These are phyloP conservation scores for Agelastica alni DNA, from an alignment of 2,888 invertebrate genomes.

Conservation along the genomic window DNA sequence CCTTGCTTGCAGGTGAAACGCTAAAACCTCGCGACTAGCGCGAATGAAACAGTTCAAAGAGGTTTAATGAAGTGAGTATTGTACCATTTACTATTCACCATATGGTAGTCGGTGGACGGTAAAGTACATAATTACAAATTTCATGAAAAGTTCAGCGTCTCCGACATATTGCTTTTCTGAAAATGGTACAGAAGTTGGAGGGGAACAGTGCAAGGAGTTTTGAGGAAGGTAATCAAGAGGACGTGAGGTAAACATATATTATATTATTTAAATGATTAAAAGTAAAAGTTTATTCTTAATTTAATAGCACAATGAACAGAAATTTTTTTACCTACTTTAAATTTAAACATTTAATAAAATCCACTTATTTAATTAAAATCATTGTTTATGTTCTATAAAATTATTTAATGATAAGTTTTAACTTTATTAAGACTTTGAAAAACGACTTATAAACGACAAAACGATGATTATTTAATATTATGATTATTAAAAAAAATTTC, in stretches of 20 bases:
- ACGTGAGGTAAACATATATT: neutral
- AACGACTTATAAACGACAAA: too few relatives aligned
- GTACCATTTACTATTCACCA: neutral
- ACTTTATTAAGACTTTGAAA: too few relatives aligned
- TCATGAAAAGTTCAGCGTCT: neutral
- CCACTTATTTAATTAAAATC: too few relatives aligned
- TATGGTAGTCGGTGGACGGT: neutral
- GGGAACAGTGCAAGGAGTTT: neutral
- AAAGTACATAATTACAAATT: neutral
- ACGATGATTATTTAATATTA: too few relatives aligned
- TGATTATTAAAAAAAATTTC: too few relatives aligned
- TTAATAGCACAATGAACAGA: too few relatives aligned
- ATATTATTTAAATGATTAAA: neutral
- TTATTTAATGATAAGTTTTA: too few relatives aligned
- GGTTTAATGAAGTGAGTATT: neutral
- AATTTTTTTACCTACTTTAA: too few relatives aligned
- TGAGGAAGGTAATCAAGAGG: neutral
- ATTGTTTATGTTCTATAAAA: too few relatives aligned
- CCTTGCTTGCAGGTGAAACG: constrained; percentile 6
- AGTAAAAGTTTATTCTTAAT: neutral
- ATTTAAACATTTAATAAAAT: too few relatives aligned
- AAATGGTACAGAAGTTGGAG: constrained; percentile 4
- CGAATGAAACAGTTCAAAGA: constrained; percentile 1
- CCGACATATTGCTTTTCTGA: neutral
- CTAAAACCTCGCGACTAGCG: neutral